Base-by-base conservation (phyloP, 2,113 vertebrate species). In the Thalassoma bifasciatum region DNA sequence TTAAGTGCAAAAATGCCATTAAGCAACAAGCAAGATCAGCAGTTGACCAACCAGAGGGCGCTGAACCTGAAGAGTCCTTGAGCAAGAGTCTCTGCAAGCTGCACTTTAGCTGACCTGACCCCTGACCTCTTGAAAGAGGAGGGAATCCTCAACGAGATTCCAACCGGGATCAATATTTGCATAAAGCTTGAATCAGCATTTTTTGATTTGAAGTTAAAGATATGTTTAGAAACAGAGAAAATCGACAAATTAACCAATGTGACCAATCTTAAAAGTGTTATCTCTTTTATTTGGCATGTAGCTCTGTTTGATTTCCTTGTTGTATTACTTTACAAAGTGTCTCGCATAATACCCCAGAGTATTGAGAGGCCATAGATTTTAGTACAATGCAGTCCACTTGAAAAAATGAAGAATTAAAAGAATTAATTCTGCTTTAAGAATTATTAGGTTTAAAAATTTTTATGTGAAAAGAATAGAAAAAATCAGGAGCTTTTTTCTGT, bases 391-490 rank as follows among this genome's bases (percentile, higher is more conserved):
- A 50, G 34, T 63, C 42, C 21, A 36, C 47, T 64, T 51, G 9
- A 21, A 56, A 44, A 57, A 37, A 24, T 21, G 4, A 44, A 30
- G 30, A 30, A 30, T 30, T 3, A 30, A 30, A 6, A 30, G 75
- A 34, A 83, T 76, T 40, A 51, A 65, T 72, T 75, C 81, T 83
- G 68, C 59, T 85, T 62, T 21, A 61, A 65, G 75, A 59, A 58
- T 78, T 71, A 7, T 79, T 75, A 51, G 6, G 59, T 24, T 82
- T 64, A 46, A 40, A 75, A 69, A 78, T 60, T 66, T 37, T 75
- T 24, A 51, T 26, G 24, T 57, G 30, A 30, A 59, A 60, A 65
- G 37, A 23, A 75, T 73, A 9, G 44, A 23, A 56, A 69, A 47
- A 60, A 47, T 22, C 65, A 47, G 42, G 26, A 66, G 21, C 54